Conservation (phyloP, 2,797 vertebrate genomes). For the Lerista edwardsae region DNA sequence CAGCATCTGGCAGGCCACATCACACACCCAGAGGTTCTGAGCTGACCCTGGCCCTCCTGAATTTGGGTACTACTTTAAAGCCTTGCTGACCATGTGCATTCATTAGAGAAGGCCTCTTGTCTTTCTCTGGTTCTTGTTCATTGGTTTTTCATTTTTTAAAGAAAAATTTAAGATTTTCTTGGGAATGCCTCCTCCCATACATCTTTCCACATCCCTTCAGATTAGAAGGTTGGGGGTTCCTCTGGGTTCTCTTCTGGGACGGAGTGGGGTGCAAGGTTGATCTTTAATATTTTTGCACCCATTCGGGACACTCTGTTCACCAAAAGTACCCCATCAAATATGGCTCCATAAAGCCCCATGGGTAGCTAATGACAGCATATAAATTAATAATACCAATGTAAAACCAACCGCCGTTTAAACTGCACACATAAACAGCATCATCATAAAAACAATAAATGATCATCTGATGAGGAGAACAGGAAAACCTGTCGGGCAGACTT, state of each 20-base stretch:
- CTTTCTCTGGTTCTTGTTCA: no score
- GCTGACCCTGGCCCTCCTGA: no score
- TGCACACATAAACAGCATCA: not conserved
- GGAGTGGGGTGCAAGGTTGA: not conserved
- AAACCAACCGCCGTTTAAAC: slow-evolving; percentile 11
- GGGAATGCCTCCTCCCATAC: no score
- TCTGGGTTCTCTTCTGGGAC: not conserved
- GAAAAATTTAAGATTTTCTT: no score
- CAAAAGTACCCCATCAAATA: not conserved
- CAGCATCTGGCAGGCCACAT: no score
- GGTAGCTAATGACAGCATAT: not conserved
- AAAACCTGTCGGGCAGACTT: slow-evolving; percentile 2
- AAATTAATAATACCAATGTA: slow-evolving; percentile 17
- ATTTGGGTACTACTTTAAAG: no score
- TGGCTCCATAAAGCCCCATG: not conserved
- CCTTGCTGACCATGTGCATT: no score
- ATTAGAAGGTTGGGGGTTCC: not conserved
- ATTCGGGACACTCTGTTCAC: not conserved
- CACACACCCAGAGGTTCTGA: no score
- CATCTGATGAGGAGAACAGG: not conserved
- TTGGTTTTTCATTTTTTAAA: no score
- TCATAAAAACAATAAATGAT: slow-evolving; percentile 11
- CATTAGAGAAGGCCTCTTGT: no score
- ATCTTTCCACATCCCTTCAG: not conserved
- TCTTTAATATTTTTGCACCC: not conserved